Conservation (phyloP, 2,888 invertebrate genomes). For the Hydrotaea diabolus region DNA sequence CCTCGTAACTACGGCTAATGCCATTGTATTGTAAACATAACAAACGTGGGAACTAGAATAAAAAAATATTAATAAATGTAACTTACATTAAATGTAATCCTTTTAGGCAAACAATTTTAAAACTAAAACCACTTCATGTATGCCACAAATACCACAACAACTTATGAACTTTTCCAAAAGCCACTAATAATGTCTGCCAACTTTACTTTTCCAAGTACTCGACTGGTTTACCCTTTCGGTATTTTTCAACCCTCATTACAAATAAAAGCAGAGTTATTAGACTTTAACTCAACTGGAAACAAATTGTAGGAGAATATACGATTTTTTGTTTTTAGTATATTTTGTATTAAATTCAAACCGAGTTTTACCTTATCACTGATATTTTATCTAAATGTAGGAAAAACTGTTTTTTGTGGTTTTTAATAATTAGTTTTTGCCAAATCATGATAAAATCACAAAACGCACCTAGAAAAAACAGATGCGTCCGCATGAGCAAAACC, state of each 20-base stretch:
- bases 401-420: slow-evolving; percentile 28
- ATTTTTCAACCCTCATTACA: neutral
- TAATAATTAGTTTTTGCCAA: slow-evolving; percentile 53
- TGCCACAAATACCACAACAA: neutral
- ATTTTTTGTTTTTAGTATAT: slow-evolving; percentile 32
- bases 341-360: slow-evolving; percentile 1
- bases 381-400: slow-evolving; percentile 59
- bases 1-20: no score
- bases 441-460: slow-evolving; percentile 49
- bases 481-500: slow-evolving; percentile 44
- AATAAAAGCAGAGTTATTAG: neutral
- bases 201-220: neutral
- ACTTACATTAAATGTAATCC: no score
- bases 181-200: neutral
- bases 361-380: slow-evolving; percentile 40
- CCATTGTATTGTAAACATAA: no score
- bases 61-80: no score
- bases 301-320: neutral
- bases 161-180: neutral
- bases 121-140: no score
- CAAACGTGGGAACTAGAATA: no score
- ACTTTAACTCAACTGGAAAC: neutral
- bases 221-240: neutral
- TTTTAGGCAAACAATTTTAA: no score
- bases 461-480: slow-evolving; percentile 34